Percentiles rank a stretch among this genome's conserved stretches.
phyloP scores from a whole-genome alignment of 2,888 invertebrate species.

The Acrocyrtus sp. region DNA sequence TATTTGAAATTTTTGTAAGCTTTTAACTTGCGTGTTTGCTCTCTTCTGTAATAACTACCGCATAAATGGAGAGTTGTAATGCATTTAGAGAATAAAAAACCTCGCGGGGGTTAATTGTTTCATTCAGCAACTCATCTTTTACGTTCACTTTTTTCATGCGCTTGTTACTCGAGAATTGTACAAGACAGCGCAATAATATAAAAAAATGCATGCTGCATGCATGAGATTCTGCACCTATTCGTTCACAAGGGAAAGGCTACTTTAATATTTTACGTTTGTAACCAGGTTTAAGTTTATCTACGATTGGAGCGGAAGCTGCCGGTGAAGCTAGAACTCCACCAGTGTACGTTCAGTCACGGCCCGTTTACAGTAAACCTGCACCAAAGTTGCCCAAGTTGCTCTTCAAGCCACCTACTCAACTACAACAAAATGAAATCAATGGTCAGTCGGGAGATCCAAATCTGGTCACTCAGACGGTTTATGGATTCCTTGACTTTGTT shows the following conservation, averaged over 20 bases:
- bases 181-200: background rate
- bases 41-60: no score
- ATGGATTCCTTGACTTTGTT: constrained; percentile 92
- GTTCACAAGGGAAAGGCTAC: no score
- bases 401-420: constrained; percentile 46
- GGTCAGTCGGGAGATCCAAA: constrained; percentile 59
- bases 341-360: constrained; percentile 63
- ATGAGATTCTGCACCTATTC: no score
- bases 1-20: no score
- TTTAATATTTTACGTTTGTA: no score
- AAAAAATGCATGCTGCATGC: background rate
- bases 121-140: no score
- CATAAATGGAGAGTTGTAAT: no score
- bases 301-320: constrained; percentile 37
- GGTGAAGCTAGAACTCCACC: constrained; percentile 58
- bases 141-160: no score
- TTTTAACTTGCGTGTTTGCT: no score
- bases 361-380: constrained; percentile 65
- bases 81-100: no score
- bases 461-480: constrained; percentile 87
- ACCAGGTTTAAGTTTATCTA: constrained; percentile 27
- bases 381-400: constrained; percentile 58
- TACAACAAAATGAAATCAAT: constrained; percentile 39
- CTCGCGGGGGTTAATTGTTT: no score
- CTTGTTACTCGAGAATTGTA: no score